Evolutionary conservation across 2,888 invertebrate species (phyloP).

Genomic region (Eilema caniola): DNA sequence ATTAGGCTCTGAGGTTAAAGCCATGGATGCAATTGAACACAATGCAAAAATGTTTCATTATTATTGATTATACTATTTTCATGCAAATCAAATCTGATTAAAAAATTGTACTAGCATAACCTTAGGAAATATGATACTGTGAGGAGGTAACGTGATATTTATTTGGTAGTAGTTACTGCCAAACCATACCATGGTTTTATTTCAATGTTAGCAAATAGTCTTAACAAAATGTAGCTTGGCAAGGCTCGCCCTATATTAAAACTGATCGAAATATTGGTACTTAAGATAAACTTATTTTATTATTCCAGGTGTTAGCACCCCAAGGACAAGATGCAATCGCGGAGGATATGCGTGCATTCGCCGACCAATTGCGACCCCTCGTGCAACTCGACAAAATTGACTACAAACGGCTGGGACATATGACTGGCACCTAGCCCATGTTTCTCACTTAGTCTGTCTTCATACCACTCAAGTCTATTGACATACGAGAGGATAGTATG

Average conservation of each 20-base stretch:
- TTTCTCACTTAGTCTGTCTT: conserved; percentile 57
- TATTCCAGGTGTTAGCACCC: conserved; percentile 91
- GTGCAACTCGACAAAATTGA: conserved; percentile 97
- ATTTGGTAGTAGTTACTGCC: too few relatives aligned
- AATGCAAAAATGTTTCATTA: not conserved
- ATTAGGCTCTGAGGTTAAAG: too few relatives aligned
- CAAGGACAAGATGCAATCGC: conserved; percentile 97
- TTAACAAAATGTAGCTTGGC: not conserved
- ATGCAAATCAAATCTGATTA: too few relatives aligned
- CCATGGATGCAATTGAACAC: too few relatives aligned
- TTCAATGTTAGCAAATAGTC: too few relatives aligned
- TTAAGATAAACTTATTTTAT: not conserved
- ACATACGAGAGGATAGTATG: conserved; percentile 36
- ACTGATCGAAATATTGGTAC: not conserved
- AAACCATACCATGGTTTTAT: too few relatives aligned
- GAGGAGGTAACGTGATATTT: too few relatives aligned
- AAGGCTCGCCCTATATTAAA: not conserved
- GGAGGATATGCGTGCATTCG: conserved; percentile 98
- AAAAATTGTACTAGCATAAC: too few relatives aligned
- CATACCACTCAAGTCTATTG: conserved; percentile 29
- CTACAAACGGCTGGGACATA: conserved; percentile 90
- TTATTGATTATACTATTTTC: too few relatives aligned
- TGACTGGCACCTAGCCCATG: conserved; percentile 75
- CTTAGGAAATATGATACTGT: too few relatives aligned
- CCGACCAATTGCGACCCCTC: conserved; percentile 96